Percentiles rank a stretch among this genome's conserved stretches.
phyloP scores from a whole-genome alignment of 2,888 invertebrate species.

The Thecophora atra region DNA sequence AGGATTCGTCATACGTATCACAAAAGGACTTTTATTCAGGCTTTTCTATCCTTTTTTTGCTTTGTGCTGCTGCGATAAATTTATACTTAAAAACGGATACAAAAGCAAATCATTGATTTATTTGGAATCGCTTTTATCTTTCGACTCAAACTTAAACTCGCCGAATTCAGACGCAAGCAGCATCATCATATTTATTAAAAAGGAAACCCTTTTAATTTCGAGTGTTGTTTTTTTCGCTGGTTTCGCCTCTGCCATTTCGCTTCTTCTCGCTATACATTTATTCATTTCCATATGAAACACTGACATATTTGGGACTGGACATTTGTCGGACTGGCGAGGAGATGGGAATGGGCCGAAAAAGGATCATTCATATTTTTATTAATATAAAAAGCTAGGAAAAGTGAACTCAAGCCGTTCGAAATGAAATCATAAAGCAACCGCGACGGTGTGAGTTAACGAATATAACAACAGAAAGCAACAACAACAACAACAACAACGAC shows the following conservation, averaged over 20 bases:
- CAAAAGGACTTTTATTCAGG: slow-evolving; percentile 20
- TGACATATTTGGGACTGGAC: slow-evolving; percentile 43
- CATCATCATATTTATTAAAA: slow-evolving; percentile 47
- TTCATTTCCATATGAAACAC: slow-evolving; percentile 27
- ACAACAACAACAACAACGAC: slow-evolving; percentile 26
- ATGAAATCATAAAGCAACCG: slow-evolving; percentile 1
- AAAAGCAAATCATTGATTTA: slow-evolving; percentile 46
- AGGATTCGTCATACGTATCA: slow-evolving; percentile 27
- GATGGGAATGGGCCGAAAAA: slow-evolving; percentile 30
- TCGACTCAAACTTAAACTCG: slow-evolving; percentile 26
- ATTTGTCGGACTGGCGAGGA: slow-evolving; percentile 39
- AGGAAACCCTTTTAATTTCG: slow-evolving; percentile 40
- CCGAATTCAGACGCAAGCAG: slow-evolving; percentile 21
- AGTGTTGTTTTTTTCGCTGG: too few species aligned
- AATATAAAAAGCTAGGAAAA: slow-evolving; percentile 37
- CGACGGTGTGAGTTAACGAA: slow-evolving; percentile 34
- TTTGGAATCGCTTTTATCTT: slow-evolving; percentile 47
- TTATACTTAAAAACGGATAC: slow-evolving; percentile 38
- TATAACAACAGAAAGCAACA: slow-evolving; percentile 28
- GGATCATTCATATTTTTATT: slow-evolving; percentile 42
- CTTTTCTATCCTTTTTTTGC: slow-evolving; percentile 10
- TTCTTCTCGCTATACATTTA: slow-evolving; percentile 8
- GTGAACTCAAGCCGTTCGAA: slow-evolving; percentile 15
- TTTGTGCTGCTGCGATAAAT: slow-evolving; percentile 1
- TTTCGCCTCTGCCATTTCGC: too few species aligned